These are phyloP conservation scores for Melipona quadrifasciata DNA, from an alignment of 1,140 invertebrate species.

Conservation along the genomic window DNA sequence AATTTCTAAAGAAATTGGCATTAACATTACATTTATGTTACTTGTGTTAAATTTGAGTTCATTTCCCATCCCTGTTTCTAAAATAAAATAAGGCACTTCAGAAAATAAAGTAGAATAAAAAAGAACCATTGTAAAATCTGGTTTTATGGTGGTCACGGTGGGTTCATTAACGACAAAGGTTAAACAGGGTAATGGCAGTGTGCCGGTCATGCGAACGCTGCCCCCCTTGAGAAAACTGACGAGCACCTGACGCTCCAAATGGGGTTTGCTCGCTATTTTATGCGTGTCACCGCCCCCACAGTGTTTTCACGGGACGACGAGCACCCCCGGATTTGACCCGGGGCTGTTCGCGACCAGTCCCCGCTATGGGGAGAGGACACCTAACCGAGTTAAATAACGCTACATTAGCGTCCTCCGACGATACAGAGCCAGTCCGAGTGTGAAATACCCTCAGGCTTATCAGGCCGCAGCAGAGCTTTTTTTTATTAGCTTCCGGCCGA, in stretches of 20 bases:
- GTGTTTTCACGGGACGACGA: conserved; percentile 80
- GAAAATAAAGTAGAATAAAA: background rate
- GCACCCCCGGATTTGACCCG: conserved; percentile 73
- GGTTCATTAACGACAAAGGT: background rate
- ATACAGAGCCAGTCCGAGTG: conserved; percentile 79
- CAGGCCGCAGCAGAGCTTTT: conserved; percentile 74
- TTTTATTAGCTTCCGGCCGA: conserved; percentile 57
- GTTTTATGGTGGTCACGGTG: background rate
- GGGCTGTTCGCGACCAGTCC: conserved; percentile 36
- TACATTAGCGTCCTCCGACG: conserved; percentile 76
- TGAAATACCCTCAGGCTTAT: conserved; percentile 82
- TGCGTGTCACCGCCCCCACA: conserved; percentile 78
- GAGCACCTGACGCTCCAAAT: conserved; percentile 62
- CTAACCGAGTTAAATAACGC: conserved; percentile 82
- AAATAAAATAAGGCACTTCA: too few species aligned
- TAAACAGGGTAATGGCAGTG: background rate
- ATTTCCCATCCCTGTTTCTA: too few species aligned
- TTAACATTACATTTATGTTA: too few species aligned
- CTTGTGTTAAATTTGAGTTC: too few species aligned
- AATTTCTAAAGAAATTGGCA: too few species aligned
- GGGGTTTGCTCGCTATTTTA: conserved; percentile 74
- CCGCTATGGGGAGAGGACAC: conserved; percentile 51
- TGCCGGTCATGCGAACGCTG: background rate
- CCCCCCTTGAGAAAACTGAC: conserved; percentile 6
- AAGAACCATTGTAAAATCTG: background rate